These are phyloP conservation scores for Spinus pinus DNA, from an alignment of 2,797 vertebrate genomes.

Conservation along the genomic window DNA sequence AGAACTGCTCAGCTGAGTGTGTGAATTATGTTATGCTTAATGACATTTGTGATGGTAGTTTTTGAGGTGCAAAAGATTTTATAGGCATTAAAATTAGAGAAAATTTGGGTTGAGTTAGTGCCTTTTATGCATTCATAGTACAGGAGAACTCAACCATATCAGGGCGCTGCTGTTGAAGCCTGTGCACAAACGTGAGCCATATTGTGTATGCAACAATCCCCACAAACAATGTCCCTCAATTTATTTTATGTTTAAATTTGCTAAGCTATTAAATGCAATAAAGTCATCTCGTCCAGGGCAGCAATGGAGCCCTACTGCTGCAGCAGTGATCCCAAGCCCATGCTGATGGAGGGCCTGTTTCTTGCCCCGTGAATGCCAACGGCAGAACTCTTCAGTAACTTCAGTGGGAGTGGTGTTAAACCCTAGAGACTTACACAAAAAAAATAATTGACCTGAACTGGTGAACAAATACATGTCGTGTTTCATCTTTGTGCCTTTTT, in stretches of 20 bases:
- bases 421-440: background rate
- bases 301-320: background rate
- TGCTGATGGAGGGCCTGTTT: background rate
- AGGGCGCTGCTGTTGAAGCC: background rate
- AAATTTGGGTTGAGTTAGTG: background rate
- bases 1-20: background rate
- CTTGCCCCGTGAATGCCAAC: accelerated
- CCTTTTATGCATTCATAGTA: background rate
- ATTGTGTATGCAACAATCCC: background rate
- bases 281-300: background rate
- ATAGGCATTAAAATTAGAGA: background rate
- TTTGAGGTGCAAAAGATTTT: background rate
- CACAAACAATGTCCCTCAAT: background rate
- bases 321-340: background rate
- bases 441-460: background rate
- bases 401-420: background rate
- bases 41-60: background rate
- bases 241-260: background rate
- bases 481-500: background rate
- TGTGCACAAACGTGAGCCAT: accelerated
- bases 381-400: background rate
- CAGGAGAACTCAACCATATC: background rate
- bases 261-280: background rate
- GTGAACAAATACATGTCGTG: accelerated
- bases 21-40: background rate